Evolutionary conservation across 2,888 invertebrate genomes (phyloP), one percentile per base, ranked within the genome.

Genomic region (Vanessa cardui): DNA sequence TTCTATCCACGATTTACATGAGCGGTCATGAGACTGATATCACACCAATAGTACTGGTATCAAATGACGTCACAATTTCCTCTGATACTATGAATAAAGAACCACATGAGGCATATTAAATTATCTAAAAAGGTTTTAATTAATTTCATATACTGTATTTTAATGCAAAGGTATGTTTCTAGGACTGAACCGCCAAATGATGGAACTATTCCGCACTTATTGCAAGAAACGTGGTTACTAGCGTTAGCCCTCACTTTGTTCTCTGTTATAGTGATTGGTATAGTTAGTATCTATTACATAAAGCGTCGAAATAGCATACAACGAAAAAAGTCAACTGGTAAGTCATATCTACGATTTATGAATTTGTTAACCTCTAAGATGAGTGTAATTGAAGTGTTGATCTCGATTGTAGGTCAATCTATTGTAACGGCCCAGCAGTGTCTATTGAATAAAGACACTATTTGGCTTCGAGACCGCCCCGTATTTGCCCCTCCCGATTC

Each of bases 341-440:
- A 85, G 83, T 74, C 60, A 66, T 65, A 67, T 66, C 63, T 63
- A 67, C 58, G 46, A 68, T 68, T 52, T 56, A 69, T 71, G 64
- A 70, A 70, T 68, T 64, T 66, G 68, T 71, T 70, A 68, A 68
- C 70, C 64, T 64, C 45, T 61, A 61, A 63, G 68, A 64, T 66
- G 58, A 60, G 65, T 68, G 79, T 83, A 84, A 88, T 88, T 86
- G 85, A 87, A 82, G 85, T 83, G 81, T 87, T 83, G 81, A 80
- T 83, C 80, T 76, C 78, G 73, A 80, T 89, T 90, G 80, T 86
- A 92, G 92, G 92, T 85, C 92, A 92, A 82, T 88, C 92, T 78
- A 91, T 92, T 83, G 90, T 91, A 72, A 91, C 91, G 73, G 92
- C 92, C 63, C 92, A 92, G 77, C 92, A 91, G 78, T 92, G 92